phyloP scores from a whole-genome alignment of 2,113 vertebrate genomes.

The Pterocles orientalis region DNA sequence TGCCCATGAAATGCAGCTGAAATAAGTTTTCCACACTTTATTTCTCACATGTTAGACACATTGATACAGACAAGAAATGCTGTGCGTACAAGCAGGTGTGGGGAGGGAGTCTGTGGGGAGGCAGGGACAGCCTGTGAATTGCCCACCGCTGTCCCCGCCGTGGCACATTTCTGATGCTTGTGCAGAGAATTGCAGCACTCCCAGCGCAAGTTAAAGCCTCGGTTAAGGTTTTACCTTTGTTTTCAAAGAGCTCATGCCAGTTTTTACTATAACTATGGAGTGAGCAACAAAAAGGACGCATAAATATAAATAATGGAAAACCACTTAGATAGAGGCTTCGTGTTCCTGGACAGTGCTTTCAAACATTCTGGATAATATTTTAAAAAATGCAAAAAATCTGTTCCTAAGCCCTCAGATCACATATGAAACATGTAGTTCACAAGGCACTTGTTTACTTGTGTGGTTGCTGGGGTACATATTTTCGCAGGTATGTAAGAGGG shows the following conservation, averaged over 20 bases:
- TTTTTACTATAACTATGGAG: neutral
- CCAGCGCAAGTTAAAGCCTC: neutral
- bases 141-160: accelerated
- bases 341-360: constrained; percentile 16
- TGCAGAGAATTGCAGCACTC: accelerated
- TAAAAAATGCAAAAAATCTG: constrained; percentile 26
- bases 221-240: neutral
- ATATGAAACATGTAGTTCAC: constrained; percentile 46
- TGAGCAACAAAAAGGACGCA: neutral
- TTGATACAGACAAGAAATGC: neutral
- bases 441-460: constrained; percentile 67
- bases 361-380: constrained; percentile 17
- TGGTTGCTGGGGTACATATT: constrained; percentile 67
- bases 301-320: neutral
- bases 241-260: neutral
- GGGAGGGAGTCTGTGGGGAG: neutral
- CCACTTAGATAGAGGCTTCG: neutral
- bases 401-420: constrained; percentile 57
- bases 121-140: neutral
- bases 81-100: neutral
- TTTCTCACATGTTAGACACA: constrained; percentile 40
- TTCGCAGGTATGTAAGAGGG: constrained; percentile 11
- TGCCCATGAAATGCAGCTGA: constrained; percentile 28
- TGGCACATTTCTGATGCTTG: neutral
- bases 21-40: constrained; percentile 49